These are phyloP conservation scores for Galerucella nymphaeae DNA, from an alignment of 2,888 invertebrate genomes.

Conservation along the genomic window DNA sequence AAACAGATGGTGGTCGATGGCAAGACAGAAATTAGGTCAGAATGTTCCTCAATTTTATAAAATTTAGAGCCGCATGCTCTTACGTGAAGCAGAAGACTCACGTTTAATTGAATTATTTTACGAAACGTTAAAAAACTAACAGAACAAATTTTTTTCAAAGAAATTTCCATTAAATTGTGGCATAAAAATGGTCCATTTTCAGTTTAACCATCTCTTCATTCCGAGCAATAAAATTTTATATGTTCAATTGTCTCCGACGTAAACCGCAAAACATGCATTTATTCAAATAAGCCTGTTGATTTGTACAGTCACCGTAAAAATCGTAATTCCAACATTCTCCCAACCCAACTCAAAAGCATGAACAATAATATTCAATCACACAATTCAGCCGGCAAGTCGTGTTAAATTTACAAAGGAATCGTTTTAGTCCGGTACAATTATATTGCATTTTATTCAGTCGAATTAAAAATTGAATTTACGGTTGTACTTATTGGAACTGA, in stretches of 20 bases:
- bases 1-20: no score
- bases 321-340: conserved; percentile 15
- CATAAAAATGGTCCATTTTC: conserved; percentile 16
- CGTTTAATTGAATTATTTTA: not conserved
- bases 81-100: no score
- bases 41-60: no score
- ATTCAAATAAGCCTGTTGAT: conserved; percentile 32
- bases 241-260: conserved; percentile 16
- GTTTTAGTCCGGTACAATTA: conserved; percentile 1
- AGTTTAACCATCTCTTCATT: conserved; percentile 16
- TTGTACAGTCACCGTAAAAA: conserved; percentile 28
- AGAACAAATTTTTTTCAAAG: not conserved
- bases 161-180: conserved; percentile 4
- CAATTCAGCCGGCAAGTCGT: conserved; percentile 14
- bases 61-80: no score
- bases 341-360: conserved; percentile 18
- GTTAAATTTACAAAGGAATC: conserved; percentile 13
- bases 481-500: no score
- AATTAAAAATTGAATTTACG: not conserved
- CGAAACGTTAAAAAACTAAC: not conserved
- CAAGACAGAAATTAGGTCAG: no score
- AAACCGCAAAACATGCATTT: conserved; percentile 31
- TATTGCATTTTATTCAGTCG: no score
- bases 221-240: conserved; percentile 16
- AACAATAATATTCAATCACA: conserved; percentile 19